A percentile compares a stretch with the other conserved stretches of the same genome.
These are phyloP conservation scores for Acanthosepion lycidas DNA, from an alignment of 2,888 invertebrate species.

Conservation along the genomic window DNA sequence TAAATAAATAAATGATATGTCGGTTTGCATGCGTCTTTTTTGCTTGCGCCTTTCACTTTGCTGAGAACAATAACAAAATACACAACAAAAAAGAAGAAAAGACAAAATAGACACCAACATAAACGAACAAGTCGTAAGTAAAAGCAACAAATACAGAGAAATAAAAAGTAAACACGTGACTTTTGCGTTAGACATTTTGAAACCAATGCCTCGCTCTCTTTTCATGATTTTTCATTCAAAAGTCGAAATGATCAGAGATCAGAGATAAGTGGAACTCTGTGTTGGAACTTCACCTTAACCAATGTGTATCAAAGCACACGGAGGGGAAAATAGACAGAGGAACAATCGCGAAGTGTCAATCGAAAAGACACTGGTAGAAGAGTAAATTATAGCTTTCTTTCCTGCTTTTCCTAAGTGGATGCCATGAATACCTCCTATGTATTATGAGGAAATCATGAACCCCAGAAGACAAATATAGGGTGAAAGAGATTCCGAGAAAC, in stretches of 20 bases:
- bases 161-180: background rate
- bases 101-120: background rate
- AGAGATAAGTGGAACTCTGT: background rate
- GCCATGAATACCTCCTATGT: background rate
- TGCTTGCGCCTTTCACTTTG: no score
- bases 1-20: no score
- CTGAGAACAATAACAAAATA: no score
- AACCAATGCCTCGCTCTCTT: background rate
- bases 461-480: background rate
- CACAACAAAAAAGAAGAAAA: background rate
- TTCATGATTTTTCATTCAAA: background rate
- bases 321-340: background rate
- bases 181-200: background rate
- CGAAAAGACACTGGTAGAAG: background rate
- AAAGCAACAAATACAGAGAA: background rate
- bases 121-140: background rate
- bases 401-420: background rate
- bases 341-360: background rate
- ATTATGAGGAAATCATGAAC: background rate
- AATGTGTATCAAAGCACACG: background rate
- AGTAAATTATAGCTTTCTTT: background rate
- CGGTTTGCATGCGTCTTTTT: no score
- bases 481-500: no score
- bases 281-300: background rate
- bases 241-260: background rate